Evolutionary conservation across 2,888 invertebrate species (phyloP).

Genomic region (Volucella bombylans): DNA sequence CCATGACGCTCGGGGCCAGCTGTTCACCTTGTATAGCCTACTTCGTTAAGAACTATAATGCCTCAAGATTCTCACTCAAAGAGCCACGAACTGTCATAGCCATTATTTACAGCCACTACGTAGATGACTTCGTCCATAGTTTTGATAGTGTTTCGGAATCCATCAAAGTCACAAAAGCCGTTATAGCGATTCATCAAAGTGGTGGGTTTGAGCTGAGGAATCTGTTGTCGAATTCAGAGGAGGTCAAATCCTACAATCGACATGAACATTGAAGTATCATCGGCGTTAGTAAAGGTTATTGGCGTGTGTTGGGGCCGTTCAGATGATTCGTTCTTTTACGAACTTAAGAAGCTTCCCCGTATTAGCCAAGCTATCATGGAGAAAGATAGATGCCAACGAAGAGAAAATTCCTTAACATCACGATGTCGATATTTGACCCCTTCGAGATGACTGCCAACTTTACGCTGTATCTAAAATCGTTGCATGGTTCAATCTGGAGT

Average conservation of each 20-base stretch:
- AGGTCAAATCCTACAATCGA: not conserved
- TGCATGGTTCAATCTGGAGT: too few relatives aligned
- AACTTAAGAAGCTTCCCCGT: too few relatives aligned
- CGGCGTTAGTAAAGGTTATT: too few relatives aligned
- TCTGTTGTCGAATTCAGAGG: constrained; percentile 10
- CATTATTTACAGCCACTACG: constrained; percentile 55
- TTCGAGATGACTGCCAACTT: constrained; percentile 24
- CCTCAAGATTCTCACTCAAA: constrained; percentile 25
- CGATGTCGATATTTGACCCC: constrained; percentile 43
- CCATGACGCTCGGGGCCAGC: too few relatives aligned
- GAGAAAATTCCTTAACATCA: constrained; percentile 6
- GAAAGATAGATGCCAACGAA: too few relatives aligned
- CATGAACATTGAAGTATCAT: too few relatives aligned
- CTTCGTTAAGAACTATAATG: not conserved
- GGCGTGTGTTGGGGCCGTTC: too few relatives aligned
- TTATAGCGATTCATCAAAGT: constrained; percentile 4
- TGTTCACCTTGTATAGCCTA: too few relatives aligned
- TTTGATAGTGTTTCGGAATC: constrained; percentile 57
- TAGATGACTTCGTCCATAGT: constrained; percentile 34
- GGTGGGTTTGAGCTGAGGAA: constrained; percentile 13
- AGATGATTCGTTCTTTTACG: too few relatives aligned
- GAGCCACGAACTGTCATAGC: constrained; percentile 54
- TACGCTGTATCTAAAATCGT: constrained; percentile 1
- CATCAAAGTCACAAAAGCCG: constrained; percentile 71
- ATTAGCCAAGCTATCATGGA: too few relatives aligned